A percentile compares a stretch with the other conserved stretches of the same genome.
Conservation (phyloP, 1,140 invertebrate species). For the Papilio aristodemus region DNA sequence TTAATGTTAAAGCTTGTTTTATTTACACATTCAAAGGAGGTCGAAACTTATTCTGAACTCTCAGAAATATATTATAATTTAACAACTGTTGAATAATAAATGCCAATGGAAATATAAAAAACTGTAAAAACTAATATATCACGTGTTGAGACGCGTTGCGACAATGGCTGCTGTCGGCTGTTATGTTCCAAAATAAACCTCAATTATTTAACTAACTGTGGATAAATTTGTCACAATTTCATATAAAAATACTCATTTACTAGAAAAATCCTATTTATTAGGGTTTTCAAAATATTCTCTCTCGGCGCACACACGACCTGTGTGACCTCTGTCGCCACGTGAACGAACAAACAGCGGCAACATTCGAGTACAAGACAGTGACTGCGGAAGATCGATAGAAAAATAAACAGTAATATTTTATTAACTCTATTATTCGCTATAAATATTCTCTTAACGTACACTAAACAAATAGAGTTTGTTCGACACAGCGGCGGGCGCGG, state of each 20-base stretch:
- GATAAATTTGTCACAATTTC: slow-evolving; percentile 41
- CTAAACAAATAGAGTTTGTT: slow-evolving; percentile 43
- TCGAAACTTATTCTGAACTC: slow-evolving; percentile 52
- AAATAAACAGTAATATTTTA: slow-evolving; percentile 61
- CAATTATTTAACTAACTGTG: slow-evolving; percentile 1
- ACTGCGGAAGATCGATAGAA: slow-evolving; percentile 59
- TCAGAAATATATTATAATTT: slow-evolving; percentile 58
- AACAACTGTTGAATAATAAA: slow-evolving; percentile 56
- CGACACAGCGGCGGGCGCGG: slow-evolving; percentile 8
- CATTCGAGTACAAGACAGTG: slow-evolving; percentile 46
- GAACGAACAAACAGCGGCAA: slow-evolving; percentile 34
- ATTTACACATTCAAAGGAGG: slow-evolving; percentile 55
- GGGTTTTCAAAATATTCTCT: slow-evolving; percentile 43
- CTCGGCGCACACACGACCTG: slow-evolving; percentile 33
- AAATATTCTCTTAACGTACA: slow-evolving; percentile 56
- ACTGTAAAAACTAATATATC: slow-evolving; percentile 55
- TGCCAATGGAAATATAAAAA: slow-evolving; percentile 59
- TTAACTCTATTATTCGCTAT: slow-evolving; percentile 51
- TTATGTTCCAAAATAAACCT: not conserved
- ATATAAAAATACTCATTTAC: slow-evolving; percentile 67
- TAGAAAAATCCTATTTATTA: slow-evolving; percentile 44
- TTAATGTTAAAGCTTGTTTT: slow-evolving; percentile 75
- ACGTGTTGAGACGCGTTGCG: slow-evolving; percentile 35
- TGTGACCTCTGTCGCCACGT: slow-evolving; percentile 39
- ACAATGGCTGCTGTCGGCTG: not conserved